phyloP scores from a whole-genome alignment of 2,888 invertebrate species.

The Tetragnatha montana region DNA sequence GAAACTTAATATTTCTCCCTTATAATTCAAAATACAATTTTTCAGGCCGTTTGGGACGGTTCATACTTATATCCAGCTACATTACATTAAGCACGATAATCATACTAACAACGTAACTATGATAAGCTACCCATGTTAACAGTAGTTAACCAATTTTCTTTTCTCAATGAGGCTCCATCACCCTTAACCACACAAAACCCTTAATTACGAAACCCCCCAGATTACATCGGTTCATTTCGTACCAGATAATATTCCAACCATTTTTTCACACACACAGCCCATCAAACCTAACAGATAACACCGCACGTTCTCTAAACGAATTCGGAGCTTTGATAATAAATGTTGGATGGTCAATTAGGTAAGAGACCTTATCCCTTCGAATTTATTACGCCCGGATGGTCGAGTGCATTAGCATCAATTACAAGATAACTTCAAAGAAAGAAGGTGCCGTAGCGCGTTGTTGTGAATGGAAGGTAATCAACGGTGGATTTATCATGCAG shows the following conservation, averaged over 20 bases:
- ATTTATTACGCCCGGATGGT: conserved; percentile 20
- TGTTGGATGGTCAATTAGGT: conserved; percentile 27
- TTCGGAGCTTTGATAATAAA: conserved; percentile 14
- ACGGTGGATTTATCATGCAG: neutral
- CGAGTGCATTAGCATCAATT: conserved; percentile 37
- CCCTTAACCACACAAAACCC: neutral
- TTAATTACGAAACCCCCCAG: neutral
- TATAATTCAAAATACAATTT: too few species aligned
- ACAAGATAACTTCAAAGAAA: conserved; percentile 29
- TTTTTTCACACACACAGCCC: neutral
- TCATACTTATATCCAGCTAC: too few species aligned
- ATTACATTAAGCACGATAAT: too few species aligned
- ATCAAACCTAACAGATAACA: neutral
- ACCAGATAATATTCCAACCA: neutral
- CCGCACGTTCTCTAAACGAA: neutral
- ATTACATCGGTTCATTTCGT: neutral
- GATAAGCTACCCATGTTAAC: too few species aligned
- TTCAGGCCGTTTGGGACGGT: too few species aligned
- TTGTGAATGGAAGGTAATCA: neutral
- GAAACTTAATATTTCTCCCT: too few species aligned
- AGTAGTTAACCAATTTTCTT: too few species aligned
- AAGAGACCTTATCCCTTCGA: neutral
- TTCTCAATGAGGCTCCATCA: too few species aligned
- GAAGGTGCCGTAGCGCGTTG: neutral
- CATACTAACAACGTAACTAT: too few species aligned